phyloP scores from a whole-genome alignment of 2,113 vertebrate genomes.

The Galeopterus variegatus region DNA sequence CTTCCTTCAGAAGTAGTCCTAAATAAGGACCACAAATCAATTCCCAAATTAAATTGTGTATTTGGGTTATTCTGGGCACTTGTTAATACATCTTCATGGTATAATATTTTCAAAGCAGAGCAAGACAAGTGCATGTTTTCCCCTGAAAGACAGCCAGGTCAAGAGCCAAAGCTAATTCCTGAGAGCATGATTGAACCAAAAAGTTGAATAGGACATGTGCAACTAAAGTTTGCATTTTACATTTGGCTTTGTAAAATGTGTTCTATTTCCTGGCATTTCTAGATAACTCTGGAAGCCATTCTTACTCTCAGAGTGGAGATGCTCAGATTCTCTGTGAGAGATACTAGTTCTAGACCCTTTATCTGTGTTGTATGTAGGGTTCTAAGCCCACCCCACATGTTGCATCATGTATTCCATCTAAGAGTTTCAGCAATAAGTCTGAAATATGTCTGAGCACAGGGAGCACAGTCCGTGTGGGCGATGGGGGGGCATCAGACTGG shows the following conservation, averaged over 20 bases:
- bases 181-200: not conserved
- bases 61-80: slow-evolving; percentile 49
- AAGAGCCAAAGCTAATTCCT: not conserved
- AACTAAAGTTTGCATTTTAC: slow-evolving; percentile 24
- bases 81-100: slow-evolving; percentile 51
- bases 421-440: slow-evolving; percentile 8
- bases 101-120: slow-evolving; percentile 54
- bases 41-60: slow-evolving; percentile 34
- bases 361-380: not conserved
- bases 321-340: not conserved
- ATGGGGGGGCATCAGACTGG: not conserved
- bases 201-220: slow-evolving; percentile 14
- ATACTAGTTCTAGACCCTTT: not conserved
- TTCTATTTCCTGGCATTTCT: not conserved
- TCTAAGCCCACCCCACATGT: not conserved
- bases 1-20: slow-evolving; percentile 57
- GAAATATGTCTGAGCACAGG: not conserved
- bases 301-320: not conserved
- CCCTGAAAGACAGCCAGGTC: not conserved
- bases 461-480: not conserved
- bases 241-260: slow-evolving; percentile 30
- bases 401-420: not conserved
- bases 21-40: slow-evolving; percentile 54
- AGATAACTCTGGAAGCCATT: slow-evolving; percentile 21
- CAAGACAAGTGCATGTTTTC: not conserved